Conservation (phyloP, 1,140 invertebrate genomes). For the Eciton burchellii region DNA sequence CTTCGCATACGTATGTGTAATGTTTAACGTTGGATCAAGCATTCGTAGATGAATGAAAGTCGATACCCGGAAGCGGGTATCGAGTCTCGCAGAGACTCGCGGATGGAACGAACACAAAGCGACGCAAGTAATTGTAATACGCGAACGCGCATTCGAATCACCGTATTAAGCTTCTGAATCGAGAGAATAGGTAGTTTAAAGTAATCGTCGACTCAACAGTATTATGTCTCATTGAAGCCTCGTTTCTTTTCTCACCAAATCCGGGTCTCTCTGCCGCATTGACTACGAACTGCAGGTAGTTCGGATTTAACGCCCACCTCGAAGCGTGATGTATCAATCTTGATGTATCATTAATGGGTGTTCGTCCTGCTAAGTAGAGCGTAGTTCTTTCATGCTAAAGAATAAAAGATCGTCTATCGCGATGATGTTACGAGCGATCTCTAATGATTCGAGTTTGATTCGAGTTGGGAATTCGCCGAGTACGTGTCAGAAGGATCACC, state of each 20-base stretch:
- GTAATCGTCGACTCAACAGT: conserved; percentile 63
- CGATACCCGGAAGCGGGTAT: conserved; percentile 21
- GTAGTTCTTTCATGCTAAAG: too few relatives aligned
- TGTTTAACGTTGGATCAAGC: conserved; percentile 32
- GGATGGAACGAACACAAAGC: neutral
- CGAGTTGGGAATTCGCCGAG: neutral
- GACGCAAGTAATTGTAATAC: conserved; percentile 15
- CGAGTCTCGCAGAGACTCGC: conserved; percentile 48
- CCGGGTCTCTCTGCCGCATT: neutral
- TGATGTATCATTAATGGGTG: too few relatives aligned
- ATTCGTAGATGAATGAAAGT: conserved; percentile 32
- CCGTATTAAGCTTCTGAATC: conserved; percentile 14
- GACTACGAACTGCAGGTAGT: neutral
- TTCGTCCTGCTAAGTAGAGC: too few relatives aligned
- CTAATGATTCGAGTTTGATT: neutral
- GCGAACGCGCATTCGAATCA: conserved; percentile 1
- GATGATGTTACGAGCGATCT: too few relatives aligned
- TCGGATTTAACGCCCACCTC: conserved; percentile 5
- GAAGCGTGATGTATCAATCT: too few relatives aligned
- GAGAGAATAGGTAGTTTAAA: conserved; percentile 59
- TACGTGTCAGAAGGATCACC: neutral
- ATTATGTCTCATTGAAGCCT: conserved; percentile 58
- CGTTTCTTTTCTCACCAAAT: conserved; percentile 32
- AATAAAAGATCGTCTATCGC: too few relatives aligned
- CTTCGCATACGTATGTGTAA: conserved; percentile 36